phyloP scores from a whole-genome alignment of 2,113 vertebrate genomes.

The Calcarius ornatus region DNA sequence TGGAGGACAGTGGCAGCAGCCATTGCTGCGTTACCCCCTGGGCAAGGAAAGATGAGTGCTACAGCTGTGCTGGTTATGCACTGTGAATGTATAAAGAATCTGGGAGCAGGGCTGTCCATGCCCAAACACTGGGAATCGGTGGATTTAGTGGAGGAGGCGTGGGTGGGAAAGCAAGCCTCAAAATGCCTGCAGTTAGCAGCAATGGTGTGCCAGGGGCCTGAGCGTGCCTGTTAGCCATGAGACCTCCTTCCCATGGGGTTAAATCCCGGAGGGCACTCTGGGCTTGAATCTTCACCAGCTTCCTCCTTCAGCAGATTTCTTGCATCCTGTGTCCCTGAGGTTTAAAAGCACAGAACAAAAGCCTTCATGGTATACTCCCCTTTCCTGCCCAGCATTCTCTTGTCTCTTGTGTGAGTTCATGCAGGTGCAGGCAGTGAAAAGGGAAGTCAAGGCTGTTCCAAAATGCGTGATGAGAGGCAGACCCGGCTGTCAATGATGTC shows the following conservation, averaged over 20 bases:
- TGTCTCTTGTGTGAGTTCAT: background rate
- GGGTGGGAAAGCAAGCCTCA: background rate
- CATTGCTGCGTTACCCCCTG: background rate
- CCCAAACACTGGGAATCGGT: background rate
- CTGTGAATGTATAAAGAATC: accelerated
- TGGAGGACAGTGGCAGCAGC: background rate
- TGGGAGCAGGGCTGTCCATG: background rate
- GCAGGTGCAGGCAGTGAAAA: background rate
- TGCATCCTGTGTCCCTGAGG: background rate
- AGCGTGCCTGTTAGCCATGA: accelerated
- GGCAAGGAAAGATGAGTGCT: background rate
- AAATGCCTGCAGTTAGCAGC: background rate
- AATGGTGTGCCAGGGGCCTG: accelerated
- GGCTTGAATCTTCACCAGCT: background rate
- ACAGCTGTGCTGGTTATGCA: accelerated
- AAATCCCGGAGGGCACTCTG: accelerated
- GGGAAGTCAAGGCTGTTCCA: background rate
- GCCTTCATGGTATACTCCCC: accelerated
- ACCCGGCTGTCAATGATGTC: background rate
- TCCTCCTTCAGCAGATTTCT: background rate
- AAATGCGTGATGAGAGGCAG: background rate
- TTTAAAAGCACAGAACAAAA: background rate
- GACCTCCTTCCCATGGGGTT: background rate
- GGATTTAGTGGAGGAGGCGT: background rate
- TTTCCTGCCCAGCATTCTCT: background rate